Base-by-base conservation (phyloP, 2,797 vertebrate genomes). In the Sebastes goodei region DNA sequence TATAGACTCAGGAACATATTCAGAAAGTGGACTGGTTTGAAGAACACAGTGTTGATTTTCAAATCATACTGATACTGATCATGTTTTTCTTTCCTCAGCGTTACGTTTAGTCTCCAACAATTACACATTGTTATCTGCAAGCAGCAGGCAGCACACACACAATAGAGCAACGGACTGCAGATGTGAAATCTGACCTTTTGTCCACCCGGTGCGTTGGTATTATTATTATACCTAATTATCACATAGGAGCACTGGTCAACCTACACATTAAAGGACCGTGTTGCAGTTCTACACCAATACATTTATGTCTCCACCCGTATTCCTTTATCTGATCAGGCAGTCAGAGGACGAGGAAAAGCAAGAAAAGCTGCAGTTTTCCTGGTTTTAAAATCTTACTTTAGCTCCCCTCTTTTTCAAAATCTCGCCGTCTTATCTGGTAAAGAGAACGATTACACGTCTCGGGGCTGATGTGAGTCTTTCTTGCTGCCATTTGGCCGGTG, bases 401-500 rank as follows among this genome's bases (percentile, higher is more conserved):
- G 4, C 10, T 49, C 11, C 2, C 9, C 20, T 56, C 32, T 74
- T 42, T 63, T 20, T n/a, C 7, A 21, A 69, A 72, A 63, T 59
- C 74, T 72, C 25, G 15, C 10, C 11, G 57, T 79, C 42, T 77
- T 67, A 80, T 82, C 76, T 75, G 68, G 53, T 56, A 60, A 76
- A 82, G 53, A 32, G 65, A 66, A 60, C 21, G 69, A 83, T 80
- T 76, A 68, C 64, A 75, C 74, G 57, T 86, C 75, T 73, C 4
- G 3, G 55, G 74, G 70, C 64, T 74, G 64, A 66, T 83, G 63
- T 57, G 38, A 83, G 60, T 72, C 35, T 71, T 71, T 86, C 86
- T 90, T 93, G 87, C 87, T 66, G 73, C 72, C 9, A 12, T 82
- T 86, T 81, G 88, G 64, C 78, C 35, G 2, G 4, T 1, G 63